These are phyloP conservation scores for Pegoplata infirma DNA, from an alignment of 2,888 invertebrate species.

Conservation along the genomic window DNA sequence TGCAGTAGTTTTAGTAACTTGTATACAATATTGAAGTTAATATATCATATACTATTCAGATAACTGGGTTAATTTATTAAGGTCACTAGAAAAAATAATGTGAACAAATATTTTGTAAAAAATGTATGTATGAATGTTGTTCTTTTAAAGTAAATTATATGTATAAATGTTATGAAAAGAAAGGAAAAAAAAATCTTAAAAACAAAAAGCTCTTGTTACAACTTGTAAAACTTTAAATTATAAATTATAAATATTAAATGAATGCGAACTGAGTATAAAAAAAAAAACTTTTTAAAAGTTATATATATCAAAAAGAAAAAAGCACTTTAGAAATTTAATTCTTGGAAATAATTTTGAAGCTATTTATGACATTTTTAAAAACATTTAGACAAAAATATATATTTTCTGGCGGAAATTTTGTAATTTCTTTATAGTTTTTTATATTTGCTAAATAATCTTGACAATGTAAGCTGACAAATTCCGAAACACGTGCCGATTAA, in stretches of 20 bases:
- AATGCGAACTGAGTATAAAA: not conserved
- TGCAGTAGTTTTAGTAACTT: constrained; percentile 11
- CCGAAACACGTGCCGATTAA: too few relatives aligned
- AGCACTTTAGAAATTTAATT: too few relatives aligned
- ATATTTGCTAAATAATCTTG: too few relatives aligned
- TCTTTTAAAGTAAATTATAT: not conserved
- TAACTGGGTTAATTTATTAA: constrained; percentile 48
- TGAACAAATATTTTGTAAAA: too few relatives aligned
- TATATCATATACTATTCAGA: constrained; percentile 46
- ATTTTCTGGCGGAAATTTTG: too few relatives aligned
- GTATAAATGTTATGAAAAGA: not conserved
- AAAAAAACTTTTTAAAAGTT: constrained; percentile 12
- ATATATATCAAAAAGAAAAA: too few relatives aligned
- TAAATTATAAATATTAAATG: constrained; percentile 1
- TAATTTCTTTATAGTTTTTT: too few relatives aligned
- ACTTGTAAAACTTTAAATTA: not conserved
- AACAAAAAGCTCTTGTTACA: not conserved
- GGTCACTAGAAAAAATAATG: not conserved
- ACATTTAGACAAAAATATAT: too few relatives aligned
- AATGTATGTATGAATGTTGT: constrained; percentile 2
- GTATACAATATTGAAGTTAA: constrained; percentile 31
- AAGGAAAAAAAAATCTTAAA: not conserved
- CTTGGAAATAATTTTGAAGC: too few relatives aligned
- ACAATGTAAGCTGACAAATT: too few relatives aligned
- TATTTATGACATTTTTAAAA: too few relatives aligned